phyloP scores from a whole-genome alignment of 2,113 vertebrate species.

The Chroicocephalus ridibundus region DNA sequence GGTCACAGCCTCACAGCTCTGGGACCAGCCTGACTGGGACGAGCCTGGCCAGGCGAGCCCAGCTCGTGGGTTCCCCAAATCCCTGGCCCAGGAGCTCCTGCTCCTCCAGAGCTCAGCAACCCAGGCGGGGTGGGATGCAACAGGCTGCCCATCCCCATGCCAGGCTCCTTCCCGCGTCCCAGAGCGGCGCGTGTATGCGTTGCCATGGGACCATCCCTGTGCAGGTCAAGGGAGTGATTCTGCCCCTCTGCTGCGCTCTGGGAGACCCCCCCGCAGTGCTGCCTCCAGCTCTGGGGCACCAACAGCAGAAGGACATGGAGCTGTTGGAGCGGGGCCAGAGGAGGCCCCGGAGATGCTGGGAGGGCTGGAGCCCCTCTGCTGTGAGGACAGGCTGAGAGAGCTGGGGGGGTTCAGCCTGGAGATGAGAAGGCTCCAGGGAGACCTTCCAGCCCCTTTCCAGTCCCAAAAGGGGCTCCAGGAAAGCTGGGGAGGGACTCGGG shows the following conservation, averaged over 20 bases:
- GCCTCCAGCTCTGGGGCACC: not conserved
- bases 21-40: not conserved
- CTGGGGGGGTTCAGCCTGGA: not conserved
- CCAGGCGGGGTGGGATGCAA: fast-evolving
- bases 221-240: not conserved
- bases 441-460: no score
- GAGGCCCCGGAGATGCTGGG: not conserved
- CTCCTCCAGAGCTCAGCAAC: not conserved
- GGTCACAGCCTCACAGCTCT: not conserved
- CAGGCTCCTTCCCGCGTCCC: not conserved
- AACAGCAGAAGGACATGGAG: not conserved
- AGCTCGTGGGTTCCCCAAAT: not conserved
- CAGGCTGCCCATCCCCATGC: not conserved
- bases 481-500: no score
- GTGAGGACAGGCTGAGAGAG: not conserved
- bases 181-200: fast-evolving
- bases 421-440: no score
- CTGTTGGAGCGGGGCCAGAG: not conserved
- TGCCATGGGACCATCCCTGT: not conserved
- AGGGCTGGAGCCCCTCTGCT: not conserved
- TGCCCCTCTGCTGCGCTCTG: not conserved
- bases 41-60: not conserved
- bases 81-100: fast-evolving
- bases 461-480: not conserved
- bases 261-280: not conserved